Conservation (phyloP, 2,888 invertebrate genomes). For the Drosophila prostipennis region DNA sequence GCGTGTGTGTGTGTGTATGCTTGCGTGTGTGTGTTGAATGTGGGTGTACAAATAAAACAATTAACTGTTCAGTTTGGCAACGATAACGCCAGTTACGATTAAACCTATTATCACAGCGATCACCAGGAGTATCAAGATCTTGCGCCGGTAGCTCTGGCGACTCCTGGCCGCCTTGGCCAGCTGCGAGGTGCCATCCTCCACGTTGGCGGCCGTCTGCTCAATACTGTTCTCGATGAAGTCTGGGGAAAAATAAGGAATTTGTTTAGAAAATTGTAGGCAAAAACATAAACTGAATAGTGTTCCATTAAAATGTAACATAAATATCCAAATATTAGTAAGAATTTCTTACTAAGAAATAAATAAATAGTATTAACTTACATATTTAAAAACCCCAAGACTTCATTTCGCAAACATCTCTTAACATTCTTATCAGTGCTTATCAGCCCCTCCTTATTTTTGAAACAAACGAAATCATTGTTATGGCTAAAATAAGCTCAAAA, state of each 20-base stretch:
- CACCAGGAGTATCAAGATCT: conserved; percentile 89
- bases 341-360: too few relatives aligned
- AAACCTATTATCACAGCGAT: conserved; percentile 88
- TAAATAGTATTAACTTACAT: too few relatives aligned
- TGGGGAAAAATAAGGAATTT: conserved; percentile 79
- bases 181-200: conserved; percentile 92
- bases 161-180: conserved; percentile 92
- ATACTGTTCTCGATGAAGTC: conserved; percentile 93
- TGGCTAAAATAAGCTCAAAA: neutral
- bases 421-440: neutral
- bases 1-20: conserved; percentile 22
- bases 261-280: neutral
- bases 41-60: conserved; percentile 56
- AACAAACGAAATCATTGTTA: neutral
- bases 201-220: conserved; percentile 89
- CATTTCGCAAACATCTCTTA: too few relatives aligned
- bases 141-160: conserved; percentile 90
- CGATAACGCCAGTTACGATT: conserved; percentile 89
- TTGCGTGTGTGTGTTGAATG: conserved; percentile 24
- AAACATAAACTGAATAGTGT: too few relatives aligned
- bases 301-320: too few relatives aligned
- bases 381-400: too few relatives aligned
- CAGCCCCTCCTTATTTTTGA: neutral
- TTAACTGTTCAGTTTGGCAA: conserved; percentile 86
- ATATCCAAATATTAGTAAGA: too few relatives aligned